A percentile compares a stretch with the other conserved stretches of the same genome.
phyloP scores from a whole-genome alignment of 2,113 vertebrate species.

The Psittacus erithacus region DNA sequence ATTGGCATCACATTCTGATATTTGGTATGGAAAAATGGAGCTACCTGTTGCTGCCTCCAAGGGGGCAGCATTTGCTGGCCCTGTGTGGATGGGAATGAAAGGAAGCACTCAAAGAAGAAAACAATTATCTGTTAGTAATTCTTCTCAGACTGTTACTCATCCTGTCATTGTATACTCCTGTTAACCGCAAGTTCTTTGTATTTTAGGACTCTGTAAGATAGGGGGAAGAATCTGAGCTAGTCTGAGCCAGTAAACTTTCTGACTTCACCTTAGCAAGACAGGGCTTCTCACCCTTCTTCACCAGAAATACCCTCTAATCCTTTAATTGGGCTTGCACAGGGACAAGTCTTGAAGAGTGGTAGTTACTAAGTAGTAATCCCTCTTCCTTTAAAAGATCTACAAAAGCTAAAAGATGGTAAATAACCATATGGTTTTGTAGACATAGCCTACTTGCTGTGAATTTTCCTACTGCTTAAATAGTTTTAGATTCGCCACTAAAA shows the following conservation, averaged over 20 bases:
- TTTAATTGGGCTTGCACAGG: neutral
- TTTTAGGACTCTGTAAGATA: neutral
- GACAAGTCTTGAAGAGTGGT: accelerated
- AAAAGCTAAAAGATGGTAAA: neutral
- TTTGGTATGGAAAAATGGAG: neutral
- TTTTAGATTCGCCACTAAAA: neutral
- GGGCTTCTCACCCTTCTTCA: neutral
- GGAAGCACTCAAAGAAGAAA: neutral
- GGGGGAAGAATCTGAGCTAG: neutral
- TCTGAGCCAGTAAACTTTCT: neutral
- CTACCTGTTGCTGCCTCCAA: neutral
- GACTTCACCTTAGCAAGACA: neutral
- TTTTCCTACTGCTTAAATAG: neutral
- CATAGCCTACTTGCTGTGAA: neutral
- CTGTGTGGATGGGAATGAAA: neutral
- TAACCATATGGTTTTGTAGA: neutral
- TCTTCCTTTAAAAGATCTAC: neutral
- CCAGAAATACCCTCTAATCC: neutral
- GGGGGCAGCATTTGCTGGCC: neutral
- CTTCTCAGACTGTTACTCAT: neutral
- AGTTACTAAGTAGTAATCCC: neutral
- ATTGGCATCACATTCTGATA: neutral
- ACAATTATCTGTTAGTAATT: neutral
- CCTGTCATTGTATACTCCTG: neutral
- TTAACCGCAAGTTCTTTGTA: neutral